Base-by-base conservation (phyloP, 2,888 invertebrate genomes). In the Sinohyriopsis cumingii region DNA sequence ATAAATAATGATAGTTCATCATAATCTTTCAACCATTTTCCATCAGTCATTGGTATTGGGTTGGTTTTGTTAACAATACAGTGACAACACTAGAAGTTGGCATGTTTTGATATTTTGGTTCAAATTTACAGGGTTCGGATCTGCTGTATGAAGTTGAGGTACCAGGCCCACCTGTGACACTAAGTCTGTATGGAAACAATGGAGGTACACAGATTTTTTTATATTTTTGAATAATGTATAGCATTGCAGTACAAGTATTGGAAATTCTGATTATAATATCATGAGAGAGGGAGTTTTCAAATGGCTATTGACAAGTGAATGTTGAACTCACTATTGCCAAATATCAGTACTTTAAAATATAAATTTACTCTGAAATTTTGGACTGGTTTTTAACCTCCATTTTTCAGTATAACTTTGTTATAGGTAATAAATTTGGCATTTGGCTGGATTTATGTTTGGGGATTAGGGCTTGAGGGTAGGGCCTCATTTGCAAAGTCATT, bases 71-170 rank as follows among this genome's bases (percentile, higher is more conserved):
- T 65, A 22, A 24, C 18, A 7, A 15, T 20, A 19, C 9, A 20
- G 28, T 28, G 22, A 20, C 22, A 63, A 63, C n/a, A 55, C 24
- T 25, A 24, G 53, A 69, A 19, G 24, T 59, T 55, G 60, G 28
- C 68, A 55, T 53, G 18, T n/a, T 55, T n/a, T 59, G 7, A 54
- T 59, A 0, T 74, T 80, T 86, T 33, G 33, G 33, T 45, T 15
- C 15, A 12, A 45, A 12, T 45, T 45, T 45, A n/a, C 84, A 91
- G 87, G 94, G 94, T 82, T 94, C 95, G 0, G 92, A 94, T 71
- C 91, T 95, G 56, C 91, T 93, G 20, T 93, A 93, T 84, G 91
- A 92, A 73, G 90, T 93, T 24, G 91, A 92, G 77, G 87, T 92
- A 4, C 90, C 91, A 25, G 91, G 92, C 55, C 90, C 91, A 12